These are phyloP conservation scores for Odontothrips loti DNA, from an alignment of 2,888 invertebrate species.

Conservation along the genomic window DNA sequence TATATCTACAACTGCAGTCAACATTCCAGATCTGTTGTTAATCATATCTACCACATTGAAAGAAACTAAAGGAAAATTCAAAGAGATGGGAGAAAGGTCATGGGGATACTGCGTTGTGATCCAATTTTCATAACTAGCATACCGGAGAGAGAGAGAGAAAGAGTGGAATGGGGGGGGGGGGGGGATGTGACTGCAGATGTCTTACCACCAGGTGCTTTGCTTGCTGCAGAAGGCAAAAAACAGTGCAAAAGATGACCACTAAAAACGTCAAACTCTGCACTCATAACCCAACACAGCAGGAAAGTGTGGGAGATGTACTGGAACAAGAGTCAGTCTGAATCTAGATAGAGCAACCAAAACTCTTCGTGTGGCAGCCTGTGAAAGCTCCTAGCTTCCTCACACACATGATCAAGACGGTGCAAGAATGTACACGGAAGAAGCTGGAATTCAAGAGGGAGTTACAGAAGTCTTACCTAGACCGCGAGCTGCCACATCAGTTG, in stretches of 20 bases:
- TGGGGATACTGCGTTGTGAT: no score
- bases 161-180: neutral
- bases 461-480: constrained; percentile 70
- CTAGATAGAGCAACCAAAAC: neutral
- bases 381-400: neutral
- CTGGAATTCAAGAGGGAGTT: neutral
- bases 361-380: neutral
- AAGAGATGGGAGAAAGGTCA: neutral
- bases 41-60: neutral
- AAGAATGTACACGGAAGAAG: neutral
- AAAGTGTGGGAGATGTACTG: neutral
- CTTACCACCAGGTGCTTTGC: constrained; percentile 3
- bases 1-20: constrained; percentile 3
- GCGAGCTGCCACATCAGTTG: constrained; percentile 91
- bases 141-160: neutral
- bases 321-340: constrained; percentile 22
- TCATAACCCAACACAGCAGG: neutral
- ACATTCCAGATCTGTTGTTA: neutral
- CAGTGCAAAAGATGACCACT: neutral
- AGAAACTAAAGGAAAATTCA: neutral
- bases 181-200: constrained; percentile 6
- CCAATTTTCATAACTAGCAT: no score
- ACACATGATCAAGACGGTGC: neutral
- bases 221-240: neutral
- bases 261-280: neutral